phyloP scores from a whole-genome alignment of 2,113 vertebrate genomes.

The Erpornis zantholeuca region DNA sequence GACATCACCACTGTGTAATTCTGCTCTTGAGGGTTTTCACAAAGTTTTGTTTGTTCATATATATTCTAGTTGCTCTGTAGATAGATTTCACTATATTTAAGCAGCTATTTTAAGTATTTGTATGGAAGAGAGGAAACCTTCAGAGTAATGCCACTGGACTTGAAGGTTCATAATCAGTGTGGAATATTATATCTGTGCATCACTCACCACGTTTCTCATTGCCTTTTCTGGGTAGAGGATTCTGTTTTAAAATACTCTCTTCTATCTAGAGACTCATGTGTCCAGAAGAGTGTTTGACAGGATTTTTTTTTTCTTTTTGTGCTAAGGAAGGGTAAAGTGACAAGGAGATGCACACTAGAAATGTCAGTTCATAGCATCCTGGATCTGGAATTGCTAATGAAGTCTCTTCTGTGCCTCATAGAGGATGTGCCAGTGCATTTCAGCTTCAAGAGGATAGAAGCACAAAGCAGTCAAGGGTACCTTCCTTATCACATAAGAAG shows the following conservation, averaged over 20 bases:
- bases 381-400: slow-evolving; percentile 67
- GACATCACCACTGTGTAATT: neutral
- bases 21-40: neutral
- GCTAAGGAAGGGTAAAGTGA: slow-evolving; percentile 40
- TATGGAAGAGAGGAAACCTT: neutral
- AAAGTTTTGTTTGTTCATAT: neutral
- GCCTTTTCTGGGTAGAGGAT: neutral
- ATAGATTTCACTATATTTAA: neutral
- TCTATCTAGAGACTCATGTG: neutral
- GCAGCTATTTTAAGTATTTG: neutral
- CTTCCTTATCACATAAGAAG: slow-evolving; percentile 58
- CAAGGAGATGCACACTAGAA: slow-evolving; percentile 40
- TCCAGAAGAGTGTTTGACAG: slow-evolving; percentile 40
- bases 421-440: slow-evolving; percentile 54
- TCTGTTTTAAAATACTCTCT: neutral
- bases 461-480: slow-evolving; percentile 60
- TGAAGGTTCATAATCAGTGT: neutral
- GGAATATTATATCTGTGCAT: neutral
- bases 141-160: neutral
- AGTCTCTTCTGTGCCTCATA: slow-evolving; percentile 32
- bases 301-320: neutral
- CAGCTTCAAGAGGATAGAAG: slow-evolving; percentile 47
- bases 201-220: neutral
- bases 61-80: neutral
- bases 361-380: slow-evolving; percentile 61